Percentiles rank a stretch among this genome's conserved stretches.
phyloP scores from a whole-genome alignment of 2,888 invertebrate species.

The Diadegma fenestrale region DNA sequence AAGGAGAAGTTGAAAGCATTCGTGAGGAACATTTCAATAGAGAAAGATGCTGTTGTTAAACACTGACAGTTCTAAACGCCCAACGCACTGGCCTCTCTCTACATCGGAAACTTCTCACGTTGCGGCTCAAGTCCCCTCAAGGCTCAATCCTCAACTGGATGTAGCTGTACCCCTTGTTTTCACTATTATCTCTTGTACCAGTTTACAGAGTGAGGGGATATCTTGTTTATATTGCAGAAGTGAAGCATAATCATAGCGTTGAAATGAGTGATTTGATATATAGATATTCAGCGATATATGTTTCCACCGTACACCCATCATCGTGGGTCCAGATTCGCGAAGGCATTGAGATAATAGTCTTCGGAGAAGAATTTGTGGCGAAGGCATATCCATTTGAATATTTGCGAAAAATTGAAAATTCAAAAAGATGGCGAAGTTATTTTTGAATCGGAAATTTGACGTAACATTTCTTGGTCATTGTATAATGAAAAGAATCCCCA shows the following conservation, averaged over 20 bases:
- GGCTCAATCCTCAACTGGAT: slow-evolving; percentile 45
- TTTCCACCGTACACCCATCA: not conserved
- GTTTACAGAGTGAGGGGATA: not conserved
- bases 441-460: not conserved
- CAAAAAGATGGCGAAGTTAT: not conserved
- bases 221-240: slow-evolving; percentile 24
- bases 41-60: slow-evolving; percentile 18
- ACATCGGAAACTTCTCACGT: slow-evolving; percentile 24
- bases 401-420: not conserved
- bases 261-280: slow-evolving; percentile 8
- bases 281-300: not conserved
- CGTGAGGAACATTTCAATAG: slow-evolving; percentile 28
- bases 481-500: not conserved
- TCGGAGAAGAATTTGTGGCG: not conserved
- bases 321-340: not conserved
- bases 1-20: slow-evolving; percentile 1
- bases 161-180: slow-evolving; percentile 43
- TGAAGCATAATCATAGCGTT: slow-evolving; percentile 15
- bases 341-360: not conserved
- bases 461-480: not conserved
- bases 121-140: slow-evolving; percentile 28
- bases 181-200: slow-evolving; percentile 15
- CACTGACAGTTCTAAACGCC: slow-evolving; percentile 20
- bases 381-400: not conserved
- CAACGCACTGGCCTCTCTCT: slow-evolving; percentile 16